Percentiles rank a stretch among this genome's conserved stretches.
Conservation (phyloP, 2,888 invertebrate species). For the Sceliomorpha sp. region DNA sequence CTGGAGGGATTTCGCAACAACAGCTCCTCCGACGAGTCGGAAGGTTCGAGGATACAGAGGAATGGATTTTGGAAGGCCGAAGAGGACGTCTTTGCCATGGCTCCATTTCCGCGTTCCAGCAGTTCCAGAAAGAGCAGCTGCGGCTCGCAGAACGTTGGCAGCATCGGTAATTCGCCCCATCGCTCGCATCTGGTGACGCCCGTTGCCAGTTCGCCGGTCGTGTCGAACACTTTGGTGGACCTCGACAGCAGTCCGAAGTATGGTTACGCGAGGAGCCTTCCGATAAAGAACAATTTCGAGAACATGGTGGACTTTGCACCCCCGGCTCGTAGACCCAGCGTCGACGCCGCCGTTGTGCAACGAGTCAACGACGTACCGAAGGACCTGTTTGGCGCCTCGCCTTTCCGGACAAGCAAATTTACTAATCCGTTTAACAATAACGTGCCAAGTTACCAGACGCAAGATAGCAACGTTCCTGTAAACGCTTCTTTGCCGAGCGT, state of each 20-base stretch:
- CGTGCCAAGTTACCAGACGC: constrained; percentile 30
- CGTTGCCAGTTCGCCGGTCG: constrained; percentile 61
- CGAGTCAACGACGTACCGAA: constrained; percentile 49
- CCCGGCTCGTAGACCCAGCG: constrained; percentile 14
- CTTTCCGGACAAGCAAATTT: constrained; percentile 72
- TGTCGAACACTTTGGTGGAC: constrained; percentile 63
- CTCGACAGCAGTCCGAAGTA: constrained; percentile 52
- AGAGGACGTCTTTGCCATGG: constrained; percentile 86
- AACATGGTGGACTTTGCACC: constrained; percentile 23
- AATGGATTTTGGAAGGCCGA: constrained; percentile 69
- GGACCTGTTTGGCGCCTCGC: constrained; percentile 79
- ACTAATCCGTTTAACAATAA: constrained; percentile 73
- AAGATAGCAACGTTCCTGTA: constrained; percentile 5
- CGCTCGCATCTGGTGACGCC: constrained; percentile 59
- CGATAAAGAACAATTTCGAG: constrained; percentile 27
- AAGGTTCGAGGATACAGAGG: constrained; percentile 32
- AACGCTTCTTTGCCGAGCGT: constrained; percentile 28
- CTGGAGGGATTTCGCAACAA: constrained; percentile 81
- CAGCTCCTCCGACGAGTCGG: constrained; percentile 67
- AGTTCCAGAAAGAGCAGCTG: constrained; percentile 66
- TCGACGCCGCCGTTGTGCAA: constrained; percentile 30
- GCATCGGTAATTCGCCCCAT: constrained; percentile 59
- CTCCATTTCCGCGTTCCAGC: constrained; percentile 83
- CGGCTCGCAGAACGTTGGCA: constrained; percentile 42
- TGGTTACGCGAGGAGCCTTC: constrained; percentile 30